A percentile compares a stretch with the other conserved stretches of the same genome.
These are phyloP conservation scores for Amazona finschi DNA, from an alignment of 2,797 vertebrate species.

Conservation along the genomic window DNA sequence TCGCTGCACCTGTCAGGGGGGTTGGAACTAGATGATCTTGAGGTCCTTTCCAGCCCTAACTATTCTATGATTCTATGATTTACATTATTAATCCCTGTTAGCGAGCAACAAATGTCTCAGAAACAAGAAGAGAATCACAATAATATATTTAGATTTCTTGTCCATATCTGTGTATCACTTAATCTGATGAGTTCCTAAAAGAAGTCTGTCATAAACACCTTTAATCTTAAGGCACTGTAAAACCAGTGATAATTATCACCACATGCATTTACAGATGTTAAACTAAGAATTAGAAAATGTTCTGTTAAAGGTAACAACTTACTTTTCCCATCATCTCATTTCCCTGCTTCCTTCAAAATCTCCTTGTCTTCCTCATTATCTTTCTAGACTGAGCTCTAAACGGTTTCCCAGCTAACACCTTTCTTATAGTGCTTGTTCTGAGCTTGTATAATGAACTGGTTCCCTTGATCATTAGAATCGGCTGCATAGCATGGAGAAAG, in stretches of 20 bases:
- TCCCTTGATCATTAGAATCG: background rate
- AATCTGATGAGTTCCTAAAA: background rate
- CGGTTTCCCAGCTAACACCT: background rate
- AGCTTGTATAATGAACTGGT: background rate
- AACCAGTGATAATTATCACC: background rate
- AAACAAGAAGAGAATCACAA: background rate
- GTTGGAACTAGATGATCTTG: too few species aligned
- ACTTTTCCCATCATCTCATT: background rate
- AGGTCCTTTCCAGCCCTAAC: too few species aligned
- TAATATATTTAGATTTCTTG: background rate
- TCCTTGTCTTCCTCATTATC: background rate
- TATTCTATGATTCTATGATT: background rate
- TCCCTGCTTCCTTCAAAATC: background rate
- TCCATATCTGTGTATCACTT: background rate
- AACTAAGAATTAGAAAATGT: background rate
- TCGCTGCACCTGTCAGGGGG: too few species aligned
- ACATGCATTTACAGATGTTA: background rate
- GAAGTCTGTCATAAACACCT: background rate
- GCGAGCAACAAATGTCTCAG: background rate
- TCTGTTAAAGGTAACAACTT: background rate
- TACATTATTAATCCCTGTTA: background rate
- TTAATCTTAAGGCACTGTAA: background rate
- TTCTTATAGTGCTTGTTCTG: background rate
- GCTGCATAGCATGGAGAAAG: background rate
- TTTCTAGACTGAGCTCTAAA: background rate